Conservation (phyloP, 2,888 invertebrate genomes). For the Hirtodrosophila histrioides region DNA sequence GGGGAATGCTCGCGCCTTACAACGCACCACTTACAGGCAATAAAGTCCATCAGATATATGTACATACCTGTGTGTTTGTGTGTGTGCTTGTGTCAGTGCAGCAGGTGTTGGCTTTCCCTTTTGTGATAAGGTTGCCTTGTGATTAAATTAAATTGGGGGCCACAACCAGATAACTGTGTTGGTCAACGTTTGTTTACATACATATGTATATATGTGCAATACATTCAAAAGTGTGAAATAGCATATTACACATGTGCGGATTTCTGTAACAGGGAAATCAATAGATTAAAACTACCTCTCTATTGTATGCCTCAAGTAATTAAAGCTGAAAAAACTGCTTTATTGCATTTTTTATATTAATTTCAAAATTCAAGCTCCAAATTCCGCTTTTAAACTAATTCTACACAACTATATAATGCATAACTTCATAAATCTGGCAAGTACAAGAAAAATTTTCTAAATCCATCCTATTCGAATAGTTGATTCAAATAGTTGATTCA, state of each 20-base stretch:
- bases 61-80: conserved; percentile 6
- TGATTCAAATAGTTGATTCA: too few relatives aligned
- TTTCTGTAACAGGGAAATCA: too few relatives aligned
- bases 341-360: too few relatives aligned
- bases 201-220: background rate
- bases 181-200: background rate
- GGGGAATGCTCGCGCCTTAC: conserved; percentile 5
- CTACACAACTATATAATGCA: too few relatives aligned
- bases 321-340: too few relatives aligned
- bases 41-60: conserved; percentile 20
- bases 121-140: conserved; percentile 69
- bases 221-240: background rate
- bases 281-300: background rate
- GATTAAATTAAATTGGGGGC: conserved; percentile 74
- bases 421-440: too few relatives aligned
- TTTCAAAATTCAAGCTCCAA: too few relatives aligned
- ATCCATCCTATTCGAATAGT: too few relatives aligned
- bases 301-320: background rate
- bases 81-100: conserved; percentile 12
- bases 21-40: conserved; percentile 32
- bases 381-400: too few relatives aligned
- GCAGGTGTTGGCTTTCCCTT: conserved; percentile 65
- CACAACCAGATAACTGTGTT: conserved; percentile 19
- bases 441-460: too few relatives aligned
- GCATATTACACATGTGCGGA: background rate